Evolutionary conservation across 2,113 vertebrate genomes (phyloP), one percentile per base, ranked within the genome.

Genomic region (Oncorhynchus masou): DNA sequence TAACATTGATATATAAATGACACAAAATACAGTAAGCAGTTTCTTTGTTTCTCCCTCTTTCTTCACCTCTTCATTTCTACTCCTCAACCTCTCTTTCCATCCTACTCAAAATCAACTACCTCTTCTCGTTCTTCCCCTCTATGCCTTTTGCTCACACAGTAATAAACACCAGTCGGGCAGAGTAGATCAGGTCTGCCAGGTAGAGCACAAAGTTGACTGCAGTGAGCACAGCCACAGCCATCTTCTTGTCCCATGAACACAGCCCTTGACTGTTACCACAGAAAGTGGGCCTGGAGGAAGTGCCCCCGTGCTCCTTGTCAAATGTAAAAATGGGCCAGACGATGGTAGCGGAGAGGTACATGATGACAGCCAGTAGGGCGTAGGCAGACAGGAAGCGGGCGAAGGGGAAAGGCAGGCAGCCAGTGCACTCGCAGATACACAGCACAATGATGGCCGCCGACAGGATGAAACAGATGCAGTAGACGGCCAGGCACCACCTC

Each of bases 261-360:
- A 96, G 79, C 0, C 75, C 81, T 0, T 0, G 0, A 0, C 0
- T 0, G 29, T 1, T 3, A 0, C 9, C 3, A 11, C 49, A 81
- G 0, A 0, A 0, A 62, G 0, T 0, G 1, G 92, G 89, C 6
- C 95, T 88, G 0, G 51, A 0, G 4, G 92, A 78, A 0, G 0
- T 0, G 11, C 92, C 86, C 0, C 90, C 81, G 0, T 95, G 84
- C 19, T 85, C 92, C 5, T 83, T 74, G 20, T 95, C 89, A 5
- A 97, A 97, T 76, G 94, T 92, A 87, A 92, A 97, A 76, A 97
- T 91, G 3, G 96, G 95, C 96, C 96, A 97, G 86, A 97, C 83
- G 62, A 97, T 92, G 72, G 95, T 91, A 11, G 94, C 96, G 0
- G 84, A 91, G 80, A 94, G 92, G 0, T 97, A 97, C 76, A 96